phyloP scores from a whole-genome alignment of 2,888 invertebrate species.

The Napeogenes inachia region DNA sequence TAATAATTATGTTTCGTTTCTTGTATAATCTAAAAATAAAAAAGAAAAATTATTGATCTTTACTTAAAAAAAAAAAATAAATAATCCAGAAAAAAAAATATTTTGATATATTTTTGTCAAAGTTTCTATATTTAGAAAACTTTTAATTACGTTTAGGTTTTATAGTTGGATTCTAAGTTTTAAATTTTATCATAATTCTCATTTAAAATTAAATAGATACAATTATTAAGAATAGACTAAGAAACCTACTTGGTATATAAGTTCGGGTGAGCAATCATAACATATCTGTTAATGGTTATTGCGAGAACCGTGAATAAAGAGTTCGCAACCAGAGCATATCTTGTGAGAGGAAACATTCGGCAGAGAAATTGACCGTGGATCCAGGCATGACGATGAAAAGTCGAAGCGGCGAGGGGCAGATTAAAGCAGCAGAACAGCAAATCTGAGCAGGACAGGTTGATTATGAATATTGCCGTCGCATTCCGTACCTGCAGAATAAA shows the following conservation, averaged over 20 bases:
- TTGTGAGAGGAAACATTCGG: conserved; percentile 83
- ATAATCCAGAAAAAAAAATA: neutral
- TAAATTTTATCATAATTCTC: too few species aligned
- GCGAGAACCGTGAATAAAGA: conserved; percentile 87
- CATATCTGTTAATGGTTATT: conserved; percentile 89
- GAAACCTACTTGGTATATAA: conserved; percentile 84
- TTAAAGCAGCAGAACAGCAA: conserved; percentile 89
- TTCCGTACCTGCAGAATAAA: conserved; percentile 81
- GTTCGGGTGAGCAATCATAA: conserved; percentile 88
- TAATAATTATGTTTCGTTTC: conserved; percentile 80
- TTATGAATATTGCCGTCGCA: conserved; percentile 89
- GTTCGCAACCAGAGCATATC: conserved; percentile 86
- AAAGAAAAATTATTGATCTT: neutral
- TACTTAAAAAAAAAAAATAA: neutral
- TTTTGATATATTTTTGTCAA: too few species aligned
- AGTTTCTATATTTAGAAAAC: too few species aligned
- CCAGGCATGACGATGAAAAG: conserved; percentile 85
- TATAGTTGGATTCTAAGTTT: too few species aligned
- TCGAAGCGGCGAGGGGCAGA: conserved; percentile 86
- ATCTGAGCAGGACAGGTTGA: conserved; percentile 87
- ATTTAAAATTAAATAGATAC: too few species aligned
- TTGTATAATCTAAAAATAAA: conserved; percentile 80
- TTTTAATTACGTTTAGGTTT: too few species aligned
- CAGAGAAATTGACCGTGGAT: conserved; percentile 82
- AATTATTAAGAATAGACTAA: too few species aligned